Conservation (phyloP, 2,888 invertebrate genomes). For the Andricus quercusramuli region DNA sequence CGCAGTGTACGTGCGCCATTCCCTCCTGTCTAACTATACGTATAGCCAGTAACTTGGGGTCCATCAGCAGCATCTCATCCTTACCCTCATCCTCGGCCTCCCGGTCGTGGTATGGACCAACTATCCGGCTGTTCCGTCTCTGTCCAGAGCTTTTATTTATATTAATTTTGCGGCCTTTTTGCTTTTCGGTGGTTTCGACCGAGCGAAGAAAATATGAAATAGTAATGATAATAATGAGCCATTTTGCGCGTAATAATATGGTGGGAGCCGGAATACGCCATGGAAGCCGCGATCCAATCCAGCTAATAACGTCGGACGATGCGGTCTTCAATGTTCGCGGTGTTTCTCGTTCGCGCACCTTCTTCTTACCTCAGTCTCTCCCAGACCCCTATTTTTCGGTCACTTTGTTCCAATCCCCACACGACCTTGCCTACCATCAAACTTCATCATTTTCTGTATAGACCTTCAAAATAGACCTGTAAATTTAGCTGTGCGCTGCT, state of each 20-base stretch:
- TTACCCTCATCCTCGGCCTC: slow-evolving; percentile 18
- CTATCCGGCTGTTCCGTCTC: slow-evolving; percentile 54
- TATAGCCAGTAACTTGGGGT: slow-evolving; percentile 27
- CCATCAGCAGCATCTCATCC: slow-evolving; percentile 38
- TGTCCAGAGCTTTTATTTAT: slow-evolving; percentile 73
- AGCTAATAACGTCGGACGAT: slow-evolving; percentile 68
- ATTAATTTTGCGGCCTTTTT: slow-evolving; percentile 74
- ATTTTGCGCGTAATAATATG: slow-evolving; percentile 77
- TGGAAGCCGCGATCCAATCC: slow-evolving; percentile 67
- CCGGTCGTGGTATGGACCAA: slow-evolving; percentile 4
- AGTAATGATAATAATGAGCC: slow-evolving; percentile 77
- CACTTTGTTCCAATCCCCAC: slow-evolving; percentile 12
- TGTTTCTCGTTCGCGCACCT: slow-evolving; percentile 43
- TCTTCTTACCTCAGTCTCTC: slow-evolving; percentile 18
- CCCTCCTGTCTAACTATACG: slow-evolving; percentile 16
- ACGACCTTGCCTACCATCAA: slow-evolving; percentile 20
- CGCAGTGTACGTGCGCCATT: slow-evolving; percentile 30
- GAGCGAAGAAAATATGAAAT: slow-evolving; percentile 73
- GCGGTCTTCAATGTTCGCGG: slow-evolving; percentile 52
- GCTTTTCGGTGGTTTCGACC: slow-evolving; percentile 68
- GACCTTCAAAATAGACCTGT: not conserved
- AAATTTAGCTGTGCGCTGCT: not conserved
- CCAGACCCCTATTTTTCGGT: slow-evolving; percentile 30
- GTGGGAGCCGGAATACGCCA: slow-evolving; percentile 69
- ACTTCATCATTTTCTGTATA: slow-evolving; percentile 13